Conservation (phyloP, 2,797 vertebrate species). For the Sebastiscus tertius region DNA sequence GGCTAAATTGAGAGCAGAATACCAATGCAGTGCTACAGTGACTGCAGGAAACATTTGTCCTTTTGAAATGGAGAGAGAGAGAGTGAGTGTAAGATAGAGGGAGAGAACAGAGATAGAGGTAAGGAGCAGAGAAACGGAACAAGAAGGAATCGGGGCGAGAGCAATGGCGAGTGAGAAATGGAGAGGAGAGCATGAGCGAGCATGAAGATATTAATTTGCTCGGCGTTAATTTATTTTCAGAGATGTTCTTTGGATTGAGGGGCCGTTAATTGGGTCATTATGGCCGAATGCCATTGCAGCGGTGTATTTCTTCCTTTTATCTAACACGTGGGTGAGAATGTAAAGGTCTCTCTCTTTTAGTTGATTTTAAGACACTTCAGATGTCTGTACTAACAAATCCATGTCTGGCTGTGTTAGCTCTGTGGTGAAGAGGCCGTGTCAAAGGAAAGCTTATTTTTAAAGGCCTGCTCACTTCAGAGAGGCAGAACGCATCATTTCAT, state of each 20-base stretch:
- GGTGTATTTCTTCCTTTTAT: slow-evolving; percentile 56
- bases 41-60: slow-evolving; percentile 81
- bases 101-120: slow-evolving; percentile 10
- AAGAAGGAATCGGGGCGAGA: background rate
- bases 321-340: slow-evolving; percentile 33
- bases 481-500: background rate
- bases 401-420: slow-evolving; percentile 21
- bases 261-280: slow-evolving; percentile 68
- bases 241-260: slow-evolving; percentile 57
- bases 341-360: slow-evolving; percentile 42
- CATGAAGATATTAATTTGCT: slow-evolving; percentile 52
- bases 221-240: slow-evolving; percentile 58
- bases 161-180: background rate
- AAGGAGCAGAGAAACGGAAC: slow-evolving; percentile 17
- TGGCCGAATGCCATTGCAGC: slow-evolving; percentile 37
- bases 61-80: slow-evolving; percentile 69
- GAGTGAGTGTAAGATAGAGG: slow-evolving; percentile 10
- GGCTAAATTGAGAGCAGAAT: slow-evolving; percentile 79
- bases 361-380: slow-evolving; percentile 39
- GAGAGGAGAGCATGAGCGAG: slow-evolving; percentile 4
- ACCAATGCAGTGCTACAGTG: slow-evolving; percentile 75
- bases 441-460: slow-evolving; percentile 28
- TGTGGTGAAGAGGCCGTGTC: slow-evolving; percentile 22
- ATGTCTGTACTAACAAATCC: slow-evolving; percentile 45
- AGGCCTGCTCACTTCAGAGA: slow-evolving; percentile 12